These are phyloP conservation scores for Pipistrellus nathusii DNA, from an alignment of 2,797 vertebrate species.

Conservation along the genomic window DNA sequence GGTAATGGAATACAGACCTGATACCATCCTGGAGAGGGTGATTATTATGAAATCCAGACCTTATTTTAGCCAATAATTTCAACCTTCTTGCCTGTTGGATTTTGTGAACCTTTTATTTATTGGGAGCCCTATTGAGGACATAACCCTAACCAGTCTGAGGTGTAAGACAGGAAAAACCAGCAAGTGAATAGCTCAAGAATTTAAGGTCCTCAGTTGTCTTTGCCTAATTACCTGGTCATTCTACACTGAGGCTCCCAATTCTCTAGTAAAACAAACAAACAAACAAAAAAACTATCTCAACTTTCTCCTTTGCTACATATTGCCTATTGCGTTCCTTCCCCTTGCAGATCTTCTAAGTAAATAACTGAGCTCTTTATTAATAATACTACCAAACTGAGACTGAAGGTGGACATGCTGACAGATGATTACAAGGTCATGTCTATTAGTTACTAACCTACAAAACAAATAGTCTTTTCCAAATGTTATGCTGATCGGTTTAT, in stretches of 20 bases:
- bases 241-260: background rate
- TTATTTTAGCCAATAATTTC: slow-evolving; percentile 36
- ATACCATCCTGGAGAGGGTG: background rate
- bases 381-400: background rate
- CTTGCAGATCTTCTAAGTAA: background rate
- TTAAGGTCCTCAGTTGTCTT: background rate
- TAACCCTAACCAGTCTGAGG: background rate
- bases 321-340: background rate
- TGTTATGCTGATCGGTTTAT: background rate
- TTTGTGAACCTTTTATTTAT: slow-evolving; percentile 19
- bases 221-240: background rate
- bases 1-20: slow-evolving; percentile 41
- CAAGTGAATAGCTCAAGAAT: background rate
- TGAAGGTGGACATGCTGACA: background rate
- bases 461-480: slow-evolving; percentile 36
- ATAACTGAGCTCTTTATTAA: background rate
- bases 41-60: slow-evolving; percentile 20
- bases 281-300: background rate
- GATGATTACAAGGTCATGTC: background rate
- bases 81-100: background rate
- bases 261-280: background rate
- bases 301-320: background rate
- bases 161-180: background rate
- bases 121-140: background rate
- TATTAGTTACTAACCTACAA: background rate